Conservation (phyloP, 1,140 invertebrate species). For the Eumeta japonica region DNA sequence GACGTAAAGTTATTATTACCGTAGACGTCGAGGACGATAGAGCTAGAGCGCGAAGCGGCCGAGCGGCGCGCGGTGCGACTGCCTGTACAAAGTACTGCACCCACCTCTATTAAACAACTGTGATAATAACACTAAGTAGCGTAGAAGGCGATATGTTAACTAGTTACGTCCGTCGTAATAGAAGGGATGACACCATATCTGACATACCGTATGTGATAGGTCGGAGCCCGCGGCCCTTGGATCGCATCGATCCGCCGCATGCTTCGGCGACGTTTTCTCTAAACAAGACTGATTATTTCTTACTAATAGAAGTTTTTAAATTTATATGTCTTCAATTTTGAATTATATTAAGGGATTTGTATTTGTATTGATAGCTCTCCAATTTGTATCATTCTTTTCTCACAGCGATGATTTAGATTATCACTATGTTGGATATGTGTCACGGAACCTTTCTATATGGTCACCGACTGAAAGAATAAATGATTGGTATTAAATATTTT, state of each 20-base stretch:
- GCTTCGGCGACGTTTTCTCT: constrained; percentile 55
- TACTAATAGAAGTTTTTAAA: constrained; percentile 50
- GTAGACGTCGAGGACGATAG: too few species aligned
- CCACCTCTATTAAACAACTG: constrained; percentile 60
- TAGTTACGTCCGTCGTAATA: constrained; percentile 59
- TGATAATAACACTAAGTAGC: constrained; percentile 61
- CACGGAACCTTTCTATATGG: constrained; percentile 50
- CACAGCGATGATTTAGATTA: too few species aligned
- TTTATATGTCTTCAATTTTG: constrained; percentile 53
- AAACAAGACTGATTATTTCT: constrained; percentile 62
- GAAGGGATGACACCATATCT: constrained; percentile 62
- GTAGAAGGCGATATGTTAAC: constrained; percentile 59
- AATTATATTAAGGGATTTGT: constrained; percentile 54
- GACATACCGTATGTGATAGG: constrained; percentile 59
- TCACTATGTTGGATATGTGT: constrained; percentile 57
- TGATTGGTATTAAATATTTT: background rate
- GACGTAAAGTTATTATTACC: constrained; percentile 54
- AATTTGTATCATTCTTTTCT: background rate
- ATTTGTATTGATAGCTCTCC: constrained; percentile 55
- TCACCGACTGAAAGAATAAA: constrained; percentile 43
- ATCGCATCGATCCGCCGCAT: constrained; percentile 40
- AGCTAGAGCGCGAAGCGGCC: constrained; percentile 26
- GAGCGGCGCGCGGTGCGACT: constrained; percentile 48
- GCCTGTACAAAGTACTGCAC: constrained; percentile 58
- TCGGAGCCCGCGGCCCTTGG: constrained; percentile 44